Conservation (phyloP, 2,113 vertebrate genomes). For the Rhineura floridana region DNA sequence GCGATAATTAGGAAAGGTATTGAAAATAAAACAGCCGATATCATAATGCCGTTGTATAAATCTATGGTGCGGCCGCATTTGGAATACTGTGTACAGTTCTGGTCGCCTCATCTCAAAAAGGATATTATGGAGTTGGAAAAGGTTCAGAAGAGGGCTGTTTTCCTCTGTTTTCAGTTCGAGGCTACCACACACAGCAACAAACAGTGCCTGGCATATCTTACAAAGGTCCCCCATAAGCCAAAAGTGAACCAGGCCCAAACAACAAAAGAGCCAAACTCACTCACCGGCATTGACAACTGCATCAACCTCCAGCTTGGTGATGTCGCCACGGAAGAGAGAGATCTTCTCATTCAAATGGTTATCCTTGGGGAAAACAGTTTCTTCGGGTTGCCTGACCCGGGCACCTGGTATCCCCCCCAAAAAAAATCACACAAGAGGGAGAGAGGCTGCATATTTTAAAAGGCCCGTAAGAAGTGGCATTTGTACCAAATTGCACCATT, state of each 20-base stretch:
- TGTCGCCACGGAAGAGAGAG: constrained; percentile 84
- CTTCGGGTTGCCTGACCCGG: constrained; percentile 49
- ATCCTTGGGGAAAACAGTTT: constrained; percentile 67
- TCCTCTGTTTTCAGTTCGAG: background rate
- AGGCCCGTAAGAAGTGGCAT: too few species aligned
- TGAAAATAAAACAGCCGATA: too few species aligned
- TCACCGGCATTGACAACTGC: constrained; percentile 88
- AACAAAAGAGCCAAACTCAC: constrained; percentile 8
- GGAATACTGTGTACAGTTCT: too few species aligned
- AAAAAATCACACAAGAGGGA: background rate
- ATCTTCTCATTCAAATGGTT: constrained; percentile 83
- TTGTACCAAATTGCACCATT: too few species aligned
- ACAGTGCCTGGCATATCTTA: background rate
- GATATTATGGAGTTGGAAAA: too few species aligned
- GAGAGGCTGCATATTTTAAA: background rate
- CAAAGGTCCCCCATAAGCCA: background rate
- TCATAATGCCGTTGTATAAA: too few species aligned
- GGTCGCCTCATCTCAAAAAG: too few species aligned
- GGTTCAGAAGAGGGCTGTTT: too few species aligned
- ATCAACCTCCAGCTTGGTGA: constrained; percentile 89
- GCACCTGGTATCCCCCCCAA: constrained; percentile 51
- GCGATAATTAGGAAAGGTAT: too few species aligned
- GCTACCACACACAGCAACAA: background rate
- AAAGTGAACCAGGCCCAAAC: background rate
- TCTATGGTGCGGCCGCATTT: too few species aligned